A percentile compares a stretch with the other conserved stretches of the same genome.
Evolutionary conservation across 2,113 vertebrate genomes (phyloP).

Genomic region (Hyla sarda): DNA sequence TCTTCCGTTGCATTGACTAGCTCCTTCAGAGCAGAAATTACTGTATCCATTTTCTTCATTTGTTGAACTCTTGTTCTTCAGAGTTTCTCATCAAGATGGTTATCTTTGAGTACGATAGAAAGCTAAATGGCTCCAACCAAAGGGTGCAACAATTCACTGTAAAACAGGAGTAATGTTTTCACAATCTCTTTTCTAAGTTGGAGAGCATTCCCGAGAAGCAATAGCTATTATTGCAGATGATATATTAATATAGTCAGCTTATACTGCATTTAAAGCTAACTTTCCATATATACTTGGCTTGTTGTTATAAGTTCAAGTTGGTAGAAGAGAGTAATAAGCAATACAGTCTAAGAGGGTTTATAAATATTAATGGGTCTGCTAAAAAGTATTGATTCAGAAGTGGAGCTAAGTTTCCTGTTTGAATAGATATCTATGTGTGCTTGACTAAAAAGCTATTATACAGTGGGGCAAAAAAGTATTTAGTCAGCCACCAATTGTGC

Average conservation of each 20-base stretch:
- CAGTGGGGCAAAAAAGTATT: no score
- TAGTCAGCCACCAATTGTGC: no score
- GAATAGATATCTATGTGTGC: no score
- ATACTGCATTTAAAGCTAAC: neutral
- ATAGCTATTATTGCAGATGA: neutral
- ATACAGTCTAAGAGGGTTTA: neutral
- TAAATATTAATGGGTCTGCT: no score
- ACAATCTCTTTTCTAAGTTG: constrained; percentile 8
- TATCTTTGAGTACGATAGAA: neutral
- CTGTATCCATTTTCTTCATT: constrained; percentile 34
- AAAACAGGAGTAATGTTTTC: constrained; percentile 26
- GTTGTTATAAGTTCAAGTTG: neutral
- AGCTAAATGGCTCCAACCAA: constrained; percentile 7
- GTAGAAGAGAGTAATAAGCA: neutral
- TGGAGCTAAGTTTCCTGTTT: no score
- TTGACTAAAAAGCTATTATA: no score
- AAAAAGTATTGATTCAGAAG: no score
- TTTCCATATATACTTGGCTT: neutral
- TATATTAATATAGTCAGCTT: neutral
- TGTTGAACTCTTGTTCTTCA: constrained; percentile 36
- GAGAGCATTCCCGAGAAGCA: neutral
- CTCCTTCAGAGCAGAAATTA: constrained; percentile 7
- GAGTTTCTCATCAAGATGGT: constrained; percentile 35
- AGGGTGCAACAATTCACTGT: constrained; percentile 18
- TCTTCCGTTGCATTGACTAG: constrained; percentile 1